Base-by-base conservation (phyloP, 2,888 invertebrate species). In the Eulithis prunata region DNA sequence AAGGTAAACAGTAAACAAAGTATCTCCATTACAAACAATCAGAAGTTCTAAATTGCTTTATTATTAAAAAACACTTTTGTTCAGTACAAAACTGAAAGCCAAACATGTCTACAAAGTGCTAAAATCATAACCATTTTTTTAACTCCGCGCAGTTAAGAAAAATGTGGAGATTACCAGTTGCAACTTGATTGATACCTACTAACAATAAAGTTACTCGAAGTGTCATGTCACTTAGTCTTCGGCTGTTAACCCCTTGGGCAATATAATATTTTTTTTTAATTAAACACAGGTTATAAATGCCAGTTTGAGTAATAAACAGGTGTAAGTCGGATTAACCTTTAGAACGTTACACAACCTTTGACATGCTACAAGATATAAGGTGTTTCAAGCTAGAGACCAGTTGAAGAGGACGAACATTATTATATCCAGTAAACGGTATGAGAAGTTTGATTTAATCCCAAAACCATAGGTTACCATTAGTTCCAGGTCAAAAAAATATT, bases 1-100 rank as follows among this genome's bases (percentile, higher is more conserved):
- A 64, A 58, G 58, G 60, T 57, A 57, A 63, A 64, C 66, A 41
- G 41, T 41, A 62, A 68, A 62, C 66, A 62, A 66, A 59, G 61
- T 66, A 61, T 64, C 64, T 71, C 66, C 64, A 62, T 68, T 68
- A 62, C 53, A 62, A 68, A 62, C 70, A 68, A 66, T 64, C 64
- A 57, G 60, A 71, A 67, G 51, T 64, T 71, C 62, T 71, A 68
- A 68, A 64, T 68, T 68, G 66, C 59, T 62, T 56, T 38, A 41
- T 41, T 41, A 41, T 10, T 41, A 8, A 41, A 41, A 41, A 10
- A 8, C 8, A 0, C 8, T 41, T 41, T 41, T 41, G 1, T 1
- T 41, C 1, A 41, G 41, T 41, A 11, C 6, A 3, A 41, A 41
- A 41, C 10, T 41, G 8, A 41, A 41, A 41, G 2, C 8, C 3